Conservation (phyloP, 2,888 invertebrate genomes). For the Drosophila tanythrix region DNA sequence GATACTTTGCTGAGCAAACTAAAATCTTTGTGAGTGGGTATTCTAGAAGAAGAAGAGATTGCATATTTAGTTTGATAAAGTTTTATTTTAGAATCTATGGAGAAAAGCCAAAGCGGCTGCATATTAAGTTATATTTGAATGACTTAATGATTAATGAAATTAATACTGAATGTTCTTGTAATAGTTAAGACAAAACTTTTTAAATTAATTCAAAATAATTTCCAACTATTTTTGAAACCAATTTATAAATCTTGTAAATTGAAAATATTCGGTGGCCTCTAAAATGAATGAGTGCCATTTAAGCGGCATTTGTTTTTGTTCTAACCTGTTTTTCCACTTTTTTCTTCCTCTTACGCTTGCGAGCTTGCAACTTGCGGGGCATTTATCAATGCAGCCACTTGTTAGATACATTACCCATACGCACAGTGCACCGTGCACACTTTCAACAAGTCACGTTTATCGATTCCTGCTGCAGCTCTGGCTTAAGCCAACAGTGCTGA, state of each 20-base stretch:
- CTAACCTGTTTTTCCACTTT: background rate
- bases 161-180: background rate
- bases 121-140: background rate
- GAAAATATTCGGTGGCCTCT: background rate
- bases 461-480: conserved; percentile 46
- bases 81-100: background rate
- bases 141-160: background rate
- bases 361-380: conserved; percentile 21
- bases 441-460: conserved; percentile 61
- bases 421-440: conserved; percentile 45
- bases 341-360: conserved; percentile 1
- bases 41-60: background rate
- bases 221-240: background rate
- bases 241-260: background rate
- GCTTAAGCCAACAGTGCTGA: conserved; percentile 42
- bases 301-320: conserved; percentile 22
- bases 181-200: background rate
- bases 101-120: background rate
- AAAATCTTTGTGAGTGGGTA: background rate
- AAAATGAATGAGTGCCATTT: background rate
- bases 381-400: conserved; percentile 52
- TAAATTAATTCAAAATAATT: background rate
- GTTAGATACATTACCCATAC: conserved; percentile 67
- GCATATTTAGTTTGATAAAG: background rate
- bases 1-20: background rate